These are phyloP conservation scores for Camponotus fellah DNA, from an alignment of 2,888 invertebrate species.

Conservation along the genomic window DNA sequence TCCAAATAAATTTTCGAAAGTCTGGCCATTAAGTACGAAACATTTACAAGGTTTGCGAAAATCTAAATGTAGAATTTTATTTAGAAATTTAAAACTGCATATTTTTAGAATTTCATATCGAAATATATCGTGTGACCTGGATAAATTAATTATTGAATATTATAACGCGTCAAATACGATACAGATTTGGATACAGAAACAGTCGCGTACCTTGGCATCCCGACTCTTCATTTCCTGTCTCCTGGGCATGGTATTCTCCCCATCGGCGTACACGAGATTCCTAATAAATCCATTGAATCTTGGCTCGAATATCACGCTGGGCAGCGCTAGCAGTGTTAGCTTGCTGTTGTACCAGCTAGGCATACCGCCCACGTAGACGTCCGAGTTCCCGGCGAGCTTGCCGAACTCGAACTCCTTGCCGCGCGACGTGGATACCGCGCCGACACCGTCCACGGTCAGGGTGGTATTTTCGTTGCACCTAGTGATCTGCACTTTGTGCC, in stretches of 20 bases:
- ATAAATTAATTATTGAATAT: background rate
- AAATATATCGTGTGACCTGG: background rate
- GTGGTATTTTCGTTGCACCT: conserved; percentile 94
- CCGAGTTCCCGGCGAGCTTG: conserved; percentile 94
- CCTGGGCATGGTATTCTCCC: conserved; percentile 92
- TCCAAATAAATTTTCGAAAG: background rate
- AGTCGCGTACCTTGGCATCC: conserved; percentile 90
- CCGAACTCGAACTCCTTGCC: conserved; percentile 97
- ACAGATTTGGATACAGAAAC: background rate
- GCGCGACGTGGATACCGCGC: conserved; percentile 92
- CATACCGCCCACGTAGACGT: conserved; percentile 98
- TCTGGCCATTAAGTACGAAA: background rate
- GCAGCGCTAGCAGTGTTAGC: conserved; percentile 93
- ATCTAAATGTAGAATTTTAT: background rate
- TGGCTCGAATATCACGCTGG: conserved; percentile 97
- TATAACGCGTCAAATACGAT: background rate
- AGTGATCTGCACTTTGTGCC: conserved; percentile 95
- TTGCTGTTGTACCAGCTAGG: conserved; percentile 97
- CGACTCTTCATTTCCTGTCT: conserved; percentile 95
- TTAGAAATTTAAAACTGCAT: background rate
- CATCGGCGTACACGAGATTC: conserved; percentile 96
- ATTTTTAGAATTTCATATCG: background rate
- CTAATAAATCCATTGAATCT: conserved; percentile 96
- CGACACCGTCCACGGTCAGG: conserved; percentile 94
- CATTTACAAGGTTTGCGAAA: background rate